Evolutionary conservation across 2,797 vertebrate genomes (phyloP).

Genomic region (Apodemus agrarius): DNA sequence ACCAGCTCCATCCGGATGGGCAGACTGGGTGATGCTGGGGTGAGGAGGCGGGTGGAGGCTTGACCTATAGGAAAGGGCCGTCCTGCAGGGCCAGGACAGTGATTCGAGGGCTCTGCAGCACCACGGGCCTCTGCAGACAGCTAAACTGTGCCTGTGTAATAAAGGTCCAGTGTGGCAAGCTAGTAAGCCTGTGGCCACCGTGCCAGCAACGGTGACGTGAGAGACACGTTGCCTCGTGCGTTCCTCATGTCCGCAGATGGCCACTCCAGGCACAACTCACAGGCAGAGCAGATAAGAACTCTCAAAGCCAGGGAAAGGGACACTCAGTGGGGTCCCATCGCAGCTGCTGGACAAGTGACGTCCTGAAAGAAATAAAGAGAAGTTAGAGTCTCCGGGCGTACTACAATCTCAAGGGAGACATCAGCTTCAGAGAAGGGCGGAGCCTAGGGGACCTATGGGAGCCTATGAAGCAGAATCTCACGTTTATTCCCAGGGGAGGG

Average conservation of each 20-base stretch:
- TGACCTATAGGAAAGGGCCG: constrained; percentile 78
- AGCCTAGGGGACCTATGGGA: not conserved
- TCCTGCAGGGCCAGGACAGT: not conserved
- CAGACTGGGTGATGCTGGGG: constrained; percentile 71
- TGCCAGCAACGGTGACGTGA: not conserved
- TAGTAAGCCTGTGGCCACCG: not conserved
- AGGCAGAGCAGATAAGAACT: not conserved
- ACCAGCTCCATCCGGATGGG: constrained; percentile 78
- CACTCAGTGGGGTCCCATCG: not conserved
- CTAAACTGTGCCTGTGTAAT: not conserved
- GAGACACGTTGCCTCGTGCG: not conserved
- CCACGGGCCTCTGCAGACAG: not conserved
- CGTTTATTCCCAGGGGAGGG: not conserved
- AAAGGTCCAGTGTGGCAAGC: constrained; percentile 19
- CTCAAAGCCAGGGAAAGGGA: not conserved
- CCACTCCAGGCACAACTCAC: not conserved
- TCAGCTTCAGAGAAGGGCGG: not conserved
- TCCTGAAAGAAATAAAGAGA: not conserved
- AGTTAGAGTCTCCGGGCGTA: not conserved
- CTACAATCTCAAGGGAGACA: not conserved
- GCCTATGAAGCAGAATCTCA: not conserved
- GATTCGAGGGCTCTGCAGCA: not conserved
- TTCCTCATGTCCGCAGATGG: not conserved
- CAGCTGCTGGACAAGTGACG: not conserved
- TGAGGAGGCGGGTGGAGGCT: constrained; percentile 74